Conservation (phyloP, 2,888 invertebrate genomes). For the Melolontha melolontha region DNA sequence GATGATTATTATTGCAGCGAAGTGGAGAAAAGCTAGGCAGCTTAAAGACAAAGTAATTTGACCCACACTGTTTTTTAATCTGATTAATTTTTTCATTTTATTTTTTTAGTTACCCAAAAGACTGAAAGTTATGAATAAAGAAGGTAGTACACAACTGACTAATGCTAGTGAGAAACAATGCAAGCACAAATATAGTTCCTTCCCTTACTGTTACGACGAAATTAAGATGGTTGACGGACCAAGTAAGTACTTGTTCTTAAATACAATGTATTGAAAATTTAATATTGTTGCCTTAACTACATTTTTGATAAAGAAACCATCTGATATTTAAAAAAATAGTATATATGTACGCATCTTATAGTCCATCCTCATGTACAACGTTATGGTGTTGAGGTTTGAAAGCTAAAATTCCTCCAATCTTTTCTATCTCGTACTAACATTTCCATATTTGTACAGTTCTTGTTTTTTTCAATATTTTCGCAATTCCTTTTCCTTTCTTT, state of each 20-base stretch:
- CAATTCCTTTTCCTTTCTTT: too few species aligned
- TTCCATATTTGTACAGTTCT: too few species aligned
- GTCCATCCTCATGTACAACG: too few species aligned
- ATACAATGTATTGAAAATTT: not conserved
- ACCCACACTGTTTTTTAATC: not conserved
- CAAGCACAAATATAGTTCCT: slow-evolving; percentile 90
- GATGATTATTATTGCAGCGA: slow-evolving; percentile 80
- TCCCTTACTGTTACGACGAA: slow-evolving; percentile 89
- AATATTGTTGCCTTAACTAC: too few species aligned
- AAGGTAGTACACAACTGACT: slow-evolving; percentile 70
- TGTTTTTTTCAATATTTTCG: too few species aligned
- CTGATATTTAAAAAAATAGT: too few species aligned
- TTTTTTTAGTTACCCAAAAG: slow-evolving; percentile 71
- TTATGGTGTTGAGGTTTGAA: too few species aligned
- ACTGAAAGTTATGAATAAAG: slow-evolving; percentile 77
- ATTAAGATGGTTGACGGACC: slow-evolving; percentile 70
- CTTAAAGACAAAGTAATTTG: slow-evolving; percentile 71
- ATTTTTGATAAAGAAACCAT: too few species aligned
- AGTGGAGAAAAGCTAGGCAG: slow-evolving; percentile 82
- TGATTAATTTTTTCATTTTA: slow-evolving; percentile 21
- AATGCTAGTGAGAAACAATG: slow-evolving; percentile 75
- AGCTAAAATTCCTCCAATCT: too few species aligned
- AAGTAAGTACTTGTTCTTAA: slow-evolving; percentile 55
- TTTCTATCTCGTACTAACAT: too few species aligned
- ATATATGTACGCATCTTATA: too few species aligned